Conservation (phyloP, 2,113 vertebrate species). For the Dipodomys stephensi region DNA sequence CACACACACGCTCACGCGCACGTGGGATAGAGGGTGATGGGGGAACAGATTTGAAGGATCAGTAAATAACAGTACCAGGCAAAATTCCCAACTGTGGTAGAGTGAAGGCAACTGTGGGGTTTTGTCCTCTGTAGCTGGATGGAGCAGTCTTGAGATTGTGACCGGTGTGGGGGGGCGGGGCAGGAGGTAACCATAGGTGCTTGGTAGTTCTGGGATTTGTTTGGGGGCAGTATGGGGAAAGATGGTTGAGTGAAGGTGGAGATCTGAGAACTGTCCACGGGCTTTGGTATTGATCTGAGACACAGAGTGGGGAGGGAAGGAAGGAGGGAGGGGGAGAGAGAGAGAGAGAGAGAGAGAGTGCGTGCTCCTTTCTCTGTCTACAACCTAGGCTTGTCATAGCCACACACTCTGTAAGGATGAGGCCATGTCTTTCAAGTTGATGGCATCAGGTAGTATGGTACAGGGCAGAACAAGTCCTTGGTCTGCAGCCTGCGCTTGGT, state of each 20-base stretch:
- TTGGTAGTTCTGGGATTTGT: neutral
- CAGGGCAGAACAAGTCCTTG: neutral
- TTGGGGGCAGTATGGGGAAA: neutral
- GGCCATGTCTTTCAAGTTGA: neutral
- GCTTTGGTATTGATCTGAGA: neutral
- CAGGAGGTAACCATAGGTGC: no score
- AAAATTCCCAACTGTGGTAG: no score
- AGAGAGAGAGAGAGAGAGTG: no score
- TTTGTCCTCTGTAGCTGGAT: no score
- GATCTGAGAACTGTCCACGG: neutral
- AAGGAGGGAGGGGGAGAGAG: neutral
- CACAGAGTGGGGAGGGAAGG: no score
- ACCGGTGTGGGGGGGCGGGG: neutral
- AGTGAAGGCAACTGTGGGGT: no score
- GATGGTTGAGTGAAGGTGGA: neutral
- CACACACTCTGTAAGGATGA: neutral
- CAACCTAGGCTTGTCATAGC: neutral
- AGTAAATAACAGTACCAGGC: no score
- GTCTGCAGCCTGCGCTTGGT: rapidly evolving
- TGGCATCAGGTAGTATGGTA: neutral
- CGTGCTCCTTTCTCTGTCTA: rapidly evolving
- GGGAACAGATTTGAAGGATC: neutral
- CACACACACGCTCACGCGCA: no score
- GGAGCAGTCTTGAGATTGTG: neutral
- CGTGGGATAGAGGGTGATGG: no score